Percentiles rank a stretch among this genome's conserved stretches.
phyloP scores from a whole-genome alignment of 2,888 invertebrate genomes.

The Ypsolopha scabrella region DNA sequence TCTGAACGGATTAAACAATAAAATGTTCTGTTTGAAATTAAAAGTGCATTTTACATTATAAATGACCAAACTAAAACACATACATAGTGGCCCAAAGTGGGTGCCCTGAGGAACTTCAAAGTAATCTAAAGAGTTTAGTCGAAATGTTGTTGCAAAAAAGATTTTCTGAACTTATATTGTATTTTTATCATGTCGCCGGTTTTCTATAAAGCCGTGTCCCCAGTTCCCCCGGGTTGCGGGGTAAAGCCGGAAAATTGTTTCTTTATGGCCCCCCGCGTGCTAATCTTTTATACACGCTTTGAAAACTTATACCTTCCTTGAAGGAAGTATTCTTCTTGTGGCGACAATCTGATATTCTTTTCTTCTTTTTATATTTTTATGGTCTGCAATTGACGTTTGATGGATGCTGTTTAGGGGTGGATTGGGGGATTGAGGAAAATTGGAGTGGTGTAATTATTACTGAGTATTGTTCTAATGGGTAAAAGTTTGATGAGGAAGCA shows the following conservation, averaged over 20 bases:
- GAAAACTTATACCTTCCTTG: conserved; percentile 12
- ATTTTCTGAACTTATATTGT: conserved; percentile 27
- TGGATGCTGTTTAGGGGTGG: conserved; percentile 34
- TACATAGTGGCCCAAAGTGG: conserved; percentile 5
- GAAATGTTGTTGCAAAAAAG: conserved; percentile 13
- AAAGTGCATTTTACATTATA: conserved; percentile 35
- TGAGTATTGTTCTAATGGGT: conserved; percentile 13
- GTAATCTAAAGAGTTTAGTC: too few relatives aligned
- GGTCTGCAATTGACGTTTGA: conserved; percentile 55
- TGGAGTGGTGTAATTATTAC: conserved; percentile 31
- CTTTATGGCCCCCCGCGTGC: conserved; percentile 62
- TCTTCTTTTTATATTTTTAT: conserved; percentile 53
- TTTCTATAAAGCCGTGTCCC: conserved; percentile 38
- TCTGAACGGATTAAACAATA: conserved; percentile 69
- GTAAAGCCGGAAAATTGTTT: conserved; percentile 62
- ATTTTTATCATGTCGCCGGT: conserved; percentile 58
- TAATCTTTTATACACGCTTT: conserved; percentile 41
- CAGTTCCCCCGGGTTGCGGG: conserved; percentile 34
- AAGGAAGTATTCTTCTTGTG: conserved; percentile 18
- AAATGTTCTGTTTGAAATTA: conserved; percentile 70
- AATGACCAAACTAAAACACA: conserved; percentile 11
- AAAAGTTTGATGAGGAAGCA: background rate
- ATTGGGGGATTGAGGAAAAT: conserved; percentile 17
- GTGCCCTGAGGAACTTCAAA: too few relatives aligned
- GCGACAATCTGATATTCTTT: conserved; percentile 37